Percentiles rank a stretch among this genome's conserved stretches.
These are phyloP conservation scores for Trematomus loennbergii DNA, from an alignment of 2,113 vertebrate species.

Conservation along the genomic window DNA sequence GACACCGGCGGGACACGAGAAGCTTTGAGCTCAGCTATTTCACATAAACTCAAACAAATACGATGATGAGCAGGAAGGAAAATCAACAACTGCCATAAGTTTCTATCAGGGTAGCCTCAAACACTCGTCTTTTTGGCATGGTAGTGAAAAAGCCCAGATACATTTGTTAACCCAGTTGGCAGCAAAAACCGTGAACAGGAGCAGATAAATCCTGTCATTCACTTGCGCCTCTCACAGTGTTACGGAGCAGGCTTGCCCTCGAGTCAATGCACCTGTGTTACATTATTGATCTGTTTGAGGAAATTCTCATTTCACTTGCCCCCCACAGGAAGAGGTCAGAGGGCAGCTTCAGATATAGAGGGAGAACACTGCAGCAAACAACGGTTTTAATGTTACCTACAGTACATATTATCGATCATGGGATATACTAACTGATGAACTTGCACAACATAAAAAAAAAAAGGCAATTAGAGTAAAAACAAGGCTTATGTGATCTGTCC, in stretches of 20 bases:
- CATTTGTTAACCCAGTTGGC: background rate
- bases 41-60: background rate
- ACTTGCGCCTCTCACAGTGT: too few species aligned
- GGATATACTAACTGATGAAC: background rate
- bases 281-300: background rate
- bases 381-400: too few species aligned
- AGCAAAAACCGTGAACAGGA: background rate
- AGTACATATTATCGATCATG: background rate
- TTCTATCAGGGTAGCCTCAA: too few species aligned
- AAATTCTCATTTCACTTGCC: background rate
- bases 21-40: slow-evolving; percentile 18
- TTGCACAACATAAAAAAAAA: too few species aligned
- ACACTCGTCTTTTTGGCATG: background rate
- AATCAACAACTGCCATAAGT: background rate
- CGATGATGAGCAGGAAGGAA: background rate
- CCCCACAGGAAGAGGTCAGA: slow-evolving; percentile 2
- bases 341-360: background rate
- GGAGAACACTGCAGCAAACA: too few species aligned
- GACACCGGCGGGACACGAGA: background rate
- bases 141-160: background rate
- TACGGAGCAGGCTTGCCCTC: background rate
- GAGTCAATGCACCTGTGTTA: background rate
- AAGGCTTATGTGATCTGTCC: background rate
- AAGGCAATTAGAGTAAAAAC: background rate
- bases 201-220: background rate